These are phyloP conservation scores for Kryphioiulus occultus DNA, from an alignment of 2,888 invertebrate species.

Conservation along the genomic window DNA sequence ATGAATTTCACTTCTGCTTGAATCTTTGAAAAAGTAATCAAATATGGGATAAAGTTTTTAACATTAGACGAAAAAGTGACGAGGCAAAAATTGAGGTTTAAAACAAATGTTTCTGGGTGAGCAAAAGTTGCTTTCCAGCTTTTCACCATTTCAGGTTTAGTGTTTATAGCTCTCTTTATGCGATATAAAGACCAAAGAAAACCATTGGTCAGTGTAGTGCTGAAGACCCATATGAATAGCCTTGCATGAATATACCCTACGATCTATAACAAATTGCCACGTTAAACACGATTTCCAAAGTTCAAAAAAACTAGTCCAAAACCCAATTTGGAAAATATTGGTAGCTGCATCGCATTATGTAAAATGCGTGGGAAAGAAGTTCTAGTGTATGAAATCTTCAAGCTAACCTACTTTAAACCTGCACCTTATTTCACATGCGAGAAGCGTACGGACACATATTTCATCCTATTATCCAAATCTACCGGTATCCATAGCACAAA, in stretches of 20 bases:
- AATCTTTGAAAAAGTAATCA: no score
- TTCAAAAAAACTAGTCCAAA: slow-evolving; percentile 1
- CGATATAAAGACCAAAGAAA: no score
- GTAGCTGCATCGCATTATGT: slow-evolving; percentile 26
- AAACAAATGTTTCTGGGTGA: no score
- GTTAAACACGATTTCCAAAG: background rate
- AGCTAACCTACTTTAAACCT: background rate
- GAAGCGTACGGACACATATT: background rate
- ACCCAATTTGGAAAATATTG: slow-evolving; percentile 7
- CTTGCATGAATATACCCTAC: background rate
- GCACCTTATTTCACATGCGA: slow-evolving; percentile 7
- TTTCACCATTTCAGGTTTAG: no score
- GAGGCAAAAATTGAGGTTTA: no score
- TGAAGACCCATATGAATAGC: background rate
- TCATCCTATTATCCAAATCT: background rate
- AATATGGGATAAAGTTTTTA: no score
- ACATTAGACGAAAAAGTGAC: no score
- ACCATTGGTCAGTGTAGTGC: no score
- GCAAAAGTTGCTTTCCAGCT: no score
- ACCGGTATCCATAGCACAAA: background rate
- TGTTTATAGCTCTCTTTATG: no score
- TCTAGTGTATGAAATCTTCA: background rate
- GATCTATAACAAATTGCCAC: background rate
- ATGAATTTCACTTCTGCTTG: no score
- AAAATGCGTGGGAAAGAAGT: slow-evolving; percentile 7